Conservation (phyloP, 2,113 vertebrate species). For the Sus scrofa region T2T-Sscrofa CM000815.6:81871001-81871500, state of each 20-base stretch:
- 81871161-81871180: neutral
- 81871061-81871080: neutral
- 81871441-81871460: neutral
- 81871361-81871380: neutral
- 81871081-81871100: neutral
- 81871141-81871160: neutral
- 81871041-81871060: neutral
- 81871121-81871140: neutral
- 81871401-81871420: neutral
- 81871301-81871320: neutral
- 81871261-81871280: neutral
- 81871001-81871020: neutral
- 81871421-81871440: neutral
- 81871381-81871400: neutral
- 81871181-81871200: neutral
- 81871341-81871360: neutral
- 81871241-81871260: neutral
- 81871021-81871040: neutral
- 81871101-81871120: no score
- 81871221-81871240: neutral
- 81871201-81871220: neutral
- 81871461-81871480: no score
- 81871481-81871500: no score
- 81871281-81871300: neutral
- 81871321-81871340: neutral